Conservation (phyloP, 2,888 invertebrate genomes). For the Watsonalla binaria region DNA sequence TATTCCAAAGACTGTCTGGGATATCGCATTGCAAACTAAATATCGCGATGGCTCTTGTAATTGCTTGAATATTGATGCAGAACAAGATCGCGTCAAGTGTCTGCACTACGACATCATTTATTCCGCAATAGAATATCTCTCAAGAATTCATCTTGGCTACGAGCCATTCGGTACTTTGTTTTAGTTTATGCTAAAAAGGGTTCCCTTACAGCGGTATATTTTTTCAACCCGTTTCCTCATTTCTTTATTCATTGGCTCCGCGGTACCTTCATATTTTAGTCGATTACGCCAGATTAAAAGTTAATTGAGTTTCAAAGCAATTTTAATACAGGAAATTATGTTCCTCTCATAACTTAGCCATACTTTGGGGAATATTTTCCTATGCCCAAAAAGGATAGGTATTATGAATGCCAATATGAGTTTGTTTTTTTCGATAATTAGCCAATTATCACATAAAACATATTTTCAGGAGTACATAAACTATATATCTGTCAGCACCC, state of each 20-base stretch:
- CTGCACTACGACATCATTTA: constrained; percentile 29
- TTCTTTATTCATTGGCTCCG: constrained; percentile 19
- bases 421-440: too few relatives aligned
- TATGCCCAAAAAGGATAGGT: background rate
- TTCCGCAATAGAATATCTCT: constrained; percentile 31
- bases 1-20: background rate
- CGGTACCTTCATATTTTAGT: constrained; percentile 6
- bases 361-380: background rate
- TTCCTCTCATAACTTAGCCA: background rate
- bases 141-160: constrained; percentile 43
- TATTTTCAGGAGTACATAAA: too few relatives aligned
- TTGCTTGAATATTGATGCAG: constrained; percentile 50
- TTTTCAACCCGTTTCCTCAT: constrained; percentile 15
- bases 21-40: background rate
- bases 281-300: background rate
- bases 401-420: too few relatives aligned
- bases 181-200: constrained; percentile 50
- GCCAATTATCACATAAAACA: too few relatives aligned
- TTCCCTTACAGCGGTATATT: constrained; percentile 30
- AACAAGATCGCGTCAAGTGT: constrained; percentile 25
- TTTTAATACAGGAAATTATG: background rate
- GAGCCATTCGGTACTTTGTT: constrained; percentile 38
- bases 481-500: too few relatives aligned
- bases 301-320: background rate
- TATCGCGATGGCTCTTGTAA: constrained; percentile 23